phyloP scores from a whole-genome alignment of 2,797 vertebrate species.

The Sciurus vulgaris region DNA sequence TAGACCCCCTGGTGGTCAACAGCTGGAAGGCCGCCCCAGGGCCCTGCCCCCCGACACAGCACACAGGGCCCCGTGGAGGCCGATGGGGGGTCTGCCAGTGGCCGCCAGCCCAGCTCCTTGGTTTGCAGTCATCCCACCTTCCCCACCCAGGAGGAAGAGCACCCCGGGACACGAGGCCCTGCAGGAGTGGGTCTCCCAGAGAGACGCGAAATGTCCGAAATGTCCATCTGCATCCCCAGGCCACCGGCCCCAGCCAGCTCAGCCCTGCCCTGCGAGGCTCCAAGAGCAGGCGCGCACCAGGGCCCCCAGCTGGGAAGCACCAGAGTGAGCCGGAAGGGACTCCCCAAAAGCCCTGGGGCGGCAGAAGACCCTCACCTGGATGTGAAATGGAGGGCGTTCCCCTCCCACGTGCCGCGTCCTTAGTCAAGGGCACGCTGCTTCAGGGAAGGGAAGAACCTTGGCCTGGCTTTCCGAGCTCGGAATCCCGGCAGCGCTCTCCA shows the following conservation, averaged over 20 bases:
- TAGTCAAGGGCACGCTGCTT: conserved; percentile 46
- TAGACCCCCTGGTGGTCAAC: not conserved
- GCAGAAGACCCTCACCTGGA: conserved; percentile 67
- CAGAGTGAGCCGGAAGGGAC: conserved; percentile 73
- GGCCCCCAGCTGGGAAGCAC: conserved; percentile 72
- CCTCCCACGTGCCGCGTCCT: conserved; percentile 29
- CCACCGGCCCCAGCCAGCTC: conserved; percentile 68
- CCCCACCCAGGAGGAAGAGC: conserved; percentile 46
- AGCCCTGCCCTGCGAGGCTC: conserved; percentile 63
- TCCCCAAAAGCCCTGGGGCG: conserved; percentile 35
- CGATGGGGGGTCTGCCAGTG: conserved; percentile 74
- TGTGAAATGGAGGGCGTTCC: conserved; percentile 79
- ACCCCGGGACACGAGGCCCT: conserved; percentile 69
- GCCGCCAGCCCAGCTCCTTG: conserved; percentile 72
- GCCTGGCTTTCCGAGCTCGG: not conserved
- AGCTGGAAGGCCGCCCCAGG: not conserved
- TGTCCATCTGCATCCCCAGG: conserved; percentile 71
- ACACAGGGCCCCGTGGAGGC: conserved; percentile 58
- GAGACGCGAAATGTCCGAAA: conserved; percentile 71
- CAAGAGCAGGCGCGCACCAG: not conserved
- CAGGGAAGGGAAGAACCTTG: conserved; percentile 42
- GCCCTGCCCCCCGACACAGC: not conserved
- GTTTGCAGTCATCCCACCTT: not conserved
- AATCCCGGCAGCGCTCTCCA: not conserved
- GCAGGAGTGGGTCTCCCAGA: conserved; percentile 81